Evolutionary conservation across 2,113 vertebrate genomes (phyloP).

Genomic region (Tragulus kanchil): DNA sequence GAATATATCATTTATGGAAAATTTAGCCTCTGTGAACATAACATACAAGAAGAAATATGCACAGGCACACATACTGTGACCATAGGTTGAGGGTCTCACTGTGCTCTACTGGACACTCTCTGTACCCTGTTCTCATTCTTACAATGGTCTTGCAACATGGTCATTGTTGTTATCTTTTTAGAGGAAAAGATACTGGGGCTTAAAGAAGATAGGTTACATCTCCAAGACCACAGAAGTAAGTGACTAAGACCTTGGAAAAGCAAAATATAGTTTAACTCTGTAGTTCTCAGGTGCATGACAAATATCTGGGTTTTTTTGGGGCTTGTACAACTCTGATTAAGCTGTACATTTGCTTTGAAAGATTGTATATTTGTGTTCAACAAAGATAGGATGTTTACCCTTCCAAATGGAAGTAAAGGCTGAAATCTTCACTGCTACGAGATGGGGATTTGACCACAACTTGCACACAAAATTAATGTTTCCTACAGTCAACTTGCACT

Average conservation of each 20-base stretch:
- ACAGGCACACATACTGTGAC: neutral
- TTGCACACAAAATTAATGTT: neutral
- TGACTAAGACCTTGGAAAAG: neutral
- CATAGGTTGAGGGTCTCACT: neutral
- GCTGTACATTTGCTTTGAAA: neutral
- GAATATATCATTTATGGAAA: neutral
- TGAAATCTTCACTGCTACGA: neutral
- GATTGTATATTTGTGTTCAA: neutral
- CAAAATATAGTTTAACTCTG: neutral
- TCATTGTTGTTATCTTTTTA: neutral
- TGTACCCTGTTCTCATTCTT: neutral
- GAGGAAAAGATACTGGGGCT: slow-evolving; percentile 14
- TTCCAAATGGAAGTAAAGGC: neutral
- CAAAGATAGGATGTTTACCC: fast-evolving
- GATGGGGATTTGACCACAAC: neutral
- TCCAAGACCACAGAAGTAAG: neutral
- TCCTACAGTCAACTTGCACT: neutral
- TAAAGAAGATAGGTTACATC: neutral
- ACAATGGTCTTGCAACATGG: neutral
- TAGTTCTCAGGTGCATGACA: neutral
- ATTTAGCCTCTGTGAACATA: neutral
- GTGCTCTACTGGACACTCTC: neutral
- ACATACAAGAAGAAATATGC: neutral
- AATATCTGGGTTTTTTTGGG: neutral
- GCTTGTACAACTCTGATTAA: neutral